These are phyloP conservation scores for Hippocampus kuda DNA, from an alignment of 2,797 vertebrate genomes.

Conservation along the genomic window DNA sequence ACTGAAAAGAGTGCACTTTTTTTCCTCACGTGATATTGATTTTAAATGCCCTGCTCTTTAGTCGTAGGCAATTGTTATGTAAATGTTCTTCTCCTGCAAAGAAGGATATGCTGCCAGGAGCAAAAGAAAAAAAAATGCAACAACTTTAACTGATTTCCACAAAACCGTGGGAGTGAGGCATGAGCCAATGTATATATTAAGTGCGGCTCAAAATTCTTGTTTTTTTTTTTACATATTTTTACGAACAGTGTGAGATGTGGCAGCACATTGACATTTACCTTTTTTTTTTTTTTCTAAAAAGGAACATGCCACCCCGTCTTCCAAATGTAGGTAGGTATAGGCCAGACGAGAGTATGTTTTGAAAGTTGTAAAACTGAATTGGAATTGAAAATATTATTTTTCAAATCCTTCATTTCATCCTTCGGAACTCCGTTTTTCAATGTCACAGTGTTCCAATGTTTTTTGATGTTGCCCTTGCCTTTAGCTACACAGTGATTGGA, in stretches of 20 bases:
- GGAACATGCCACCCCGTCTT: neutral
- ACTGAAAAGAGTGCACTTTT: neutral
- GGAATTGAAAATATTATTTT: neutral
- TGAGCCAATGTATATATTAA: neutral
- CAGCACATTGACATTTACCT: neutral
- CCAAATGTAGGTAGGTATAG: neutral
- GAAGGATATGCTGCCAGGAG: neutral
- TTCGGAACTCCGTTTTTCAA: neutral
- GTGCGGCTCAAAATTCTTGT: neutral
- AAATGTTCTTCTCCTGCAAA: neutral
- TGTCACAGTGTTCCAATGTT: neutral
- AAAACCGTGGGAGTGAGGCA: neutral
- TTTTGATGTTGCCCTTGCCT: too few relatives aligned
- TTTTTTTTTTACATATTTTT: neutral
- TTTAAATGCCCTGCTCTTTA: neutral
- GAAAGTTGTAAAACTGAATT: neutral
- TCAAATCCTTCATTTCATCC: neutral
- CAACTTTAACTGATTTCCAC: neutral
- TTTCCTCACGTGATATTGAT: neutral
- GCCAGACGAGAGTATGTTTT: neutral
- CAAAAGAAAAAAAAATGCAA: neutral
- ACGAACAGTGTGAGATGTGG: neutral
- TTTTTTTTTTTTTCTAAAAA: neutral
- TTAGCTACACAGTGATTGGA: too few relatives aligned
- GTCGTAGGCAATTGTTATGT: neutral